phyloP scores from a whole-genome alignment of 2,113 vertebrate genomes.

The Serinus canaria region DNA sequence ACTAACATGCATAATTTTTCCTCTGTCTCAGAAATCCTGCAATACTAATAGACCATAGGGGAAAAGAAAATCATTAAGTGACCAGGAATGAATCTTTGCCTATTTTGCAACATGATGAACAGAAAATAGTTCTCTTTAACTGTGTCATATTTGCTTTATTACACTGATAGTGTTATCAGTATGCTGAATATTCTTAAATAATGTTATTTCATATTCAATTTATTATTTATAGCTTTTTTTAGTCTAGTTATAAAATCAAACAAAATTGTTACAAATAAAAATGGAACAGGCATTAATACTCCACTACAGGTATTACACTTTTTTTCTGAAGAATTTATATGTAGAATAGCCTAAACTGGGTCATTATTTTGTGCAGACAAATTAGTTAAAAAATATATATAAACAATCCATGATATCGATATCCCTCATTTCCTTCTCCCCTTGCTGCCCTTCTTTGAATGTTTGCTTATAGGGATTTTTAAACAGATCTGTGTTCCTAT shows the following conservation, averaged over 20 bases:
- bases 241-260: background rate
- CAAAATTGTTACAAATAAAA: background rate
- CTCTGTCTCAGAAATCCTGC: constrained; percentile 18
- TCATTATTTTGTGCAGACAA: background rate
- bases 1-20: constrained; percentile 10
- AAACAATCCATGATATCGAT: background rate
- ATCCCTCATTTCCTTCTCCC: rapidly evolving
- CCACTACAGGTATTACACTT: background rate
- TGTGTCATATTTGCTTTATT: constrained; percentile 6
- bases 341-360: background rate
- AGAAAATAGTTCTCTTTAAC: constrained; percentile 7
- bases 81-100: background rate
- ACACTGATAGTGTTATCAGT: background rate
- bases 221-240: background rate
- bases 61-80: constrained; percentile 22
- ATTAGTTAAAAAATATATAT: background rate
- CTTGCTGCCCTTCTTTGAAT: background rate
- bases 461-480: background rate
- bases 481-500: background rate
- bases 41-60: background rate
- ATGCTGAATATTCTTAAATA: background rate
- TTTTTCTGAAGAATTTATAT: background rate
- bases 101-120: background rate
- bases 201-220: background rate
- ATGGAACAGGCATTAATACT: background rate